Evolutionary conservation across 2,797 vertebrate species (phyloP).

Genomic region (Melanotaenia parkinsoni): DNA sequence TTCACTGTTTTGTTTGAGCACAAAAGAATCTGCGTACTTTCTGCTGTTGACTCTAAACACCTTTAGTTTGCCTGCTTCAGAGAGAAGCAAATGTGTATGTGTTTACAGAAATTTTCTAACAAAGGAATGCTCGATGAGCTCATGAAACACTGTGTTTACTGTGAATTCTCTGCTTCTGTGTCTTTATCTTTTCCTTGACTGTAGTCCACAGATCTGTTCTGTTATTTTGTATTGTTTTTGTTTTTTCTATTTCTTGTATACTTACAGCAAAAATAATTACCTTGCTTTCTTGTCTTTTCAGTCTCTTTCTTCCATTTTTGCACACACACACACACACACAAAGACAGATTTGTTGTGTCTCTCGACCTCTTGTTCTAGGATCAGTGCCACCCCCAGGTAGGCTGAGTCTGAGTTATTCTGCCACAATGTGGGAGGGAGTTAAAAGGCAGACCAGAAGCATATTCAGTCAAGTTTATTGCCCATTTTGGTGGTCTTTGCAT

Average conservation of each 20-base stretch:
- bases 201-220: conserved; percentile 26
- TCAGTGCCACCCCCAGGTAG: conserved; percentile 66
- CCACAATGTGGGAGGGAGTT: conserved; percentile 61
- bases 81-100: conserved; percentile 8
- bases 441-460: conserved; percentile 51
- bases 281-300: conserved; percentile 45
- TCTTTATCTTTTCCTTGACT: conserved; percentile 13
- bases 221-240: conserved; percentile 23
- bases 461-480: conserved; percentile 56
- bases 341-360: conserved; percentile 25
- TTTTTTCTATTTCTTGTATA: conserved; percentile 24
- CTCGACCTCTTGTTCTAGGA: conserved; percentile 56
- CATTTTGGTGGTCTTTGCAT: conserved; percentile 39
- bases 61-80: not conserved
- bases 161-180: not conserved
- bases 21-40: conserved; percentile 1
- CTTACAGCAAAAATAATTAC: conserved; percentile 33
- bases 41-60: conserved; percentile 5
- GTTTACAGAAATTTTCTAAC: conserved; percentile 4
- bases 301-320: conserved; percentile 30
- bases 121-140: conserved; percentile 4
- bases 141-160: conserved; percentile 1
- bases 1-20: conserved; percentile 9
- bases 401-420: conserved; percentile 54
- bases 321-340: not conserved